Base-by-base conservation (phyloP, 2,797 vertebrate species). In the Myripristis murdjan region DNA sequence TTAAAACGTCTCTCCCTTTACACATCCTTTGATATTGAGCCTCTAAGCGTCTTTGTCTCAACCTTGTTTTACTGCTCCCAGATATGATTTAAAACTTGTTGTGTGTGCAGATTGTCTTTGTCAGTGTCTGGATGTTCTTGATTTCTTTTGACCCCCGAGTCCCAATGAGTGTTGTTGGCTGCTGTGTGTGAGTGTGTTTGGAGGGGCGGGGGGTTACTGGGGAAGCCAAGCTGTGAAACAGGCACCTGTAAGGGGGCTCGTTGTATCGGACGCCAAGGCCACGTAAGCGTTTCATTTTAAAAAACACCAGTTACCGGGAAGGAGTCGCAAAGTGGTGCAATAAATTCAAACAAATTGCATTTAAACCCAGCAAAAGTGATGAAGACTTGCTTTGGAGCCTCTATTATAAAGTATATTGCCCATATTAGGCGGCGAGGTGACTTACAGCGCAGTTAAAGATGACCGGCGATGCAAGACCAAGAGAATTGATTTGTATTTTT, bases 11-110 rank as follows among this genome's bases (percentile, higher is more conserved):
- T 65, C 66, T 33, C 52, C 61, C 60, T 67, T 47, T 83, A 84
- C 70, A 37, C 67, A 41, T 75, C 53, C 58, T 68, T 63, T 79
- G 54, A 73, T 70, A 81, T 79, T 67, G 78, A 83, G 69, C 72
- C 60, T 64, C 43, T 77, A 82, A 85, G 70, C 88, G 87, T 83
- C 83, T 89, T 90, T 89, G 81, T 81, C 46, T 72, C 71, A 73
- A 80, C 83, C 87, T 90, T 86, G 75, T 81, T 66, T 83, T 48
- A 66, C 73, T 44, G 47, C 35, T 41, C 56, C 41, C 61, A 33
- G 55, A 6, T 20, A 73, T 81, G 73, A 87, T 87, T 82, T 81
- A 75, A 76, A 71, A 81, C 44, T 64, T 75, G 64, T 79, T 73
- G 72, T 84, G 64, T 57, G 57, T 69, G 77, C 75, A 83, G 72